Evolutionary conservation across 2,888 invertebrate genomes (phyloP).

Genomic region (Agriopis marginaria): DNA sequence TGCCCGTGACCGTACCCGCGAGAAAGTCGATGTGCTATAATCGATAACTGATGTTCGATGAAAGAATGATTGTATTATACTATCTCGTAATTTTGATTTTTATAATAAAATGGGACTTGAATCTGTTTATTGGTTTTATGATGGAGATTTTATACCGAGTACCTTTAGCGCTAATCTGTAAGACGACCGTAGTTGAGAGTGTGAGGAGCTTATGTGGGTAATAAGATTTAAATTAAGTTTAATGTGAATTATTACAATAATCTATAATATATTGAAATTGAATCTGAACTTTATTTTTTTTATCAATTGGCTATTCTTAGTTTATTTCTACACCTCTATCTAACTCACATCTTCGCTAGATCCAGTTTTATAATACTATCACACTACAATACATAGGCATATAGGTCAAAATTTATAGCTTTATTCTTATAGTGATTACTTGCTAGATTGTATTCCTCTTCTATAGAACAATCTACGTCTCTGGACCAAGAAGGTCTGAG

Average conservation of each 20-base stretch:
- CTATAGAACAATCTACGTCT: too few relatives aligned
- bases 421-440: too few relatives aligned
- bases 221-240: conserved; percentile 84
- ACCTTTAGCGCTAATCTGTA: conserved; percentile 84
- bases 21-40: conserved; percentile 81
- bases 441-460: too few relatives aligned
- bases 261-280: conserved; percentile 87
- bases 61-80: conserved; percentile 80
- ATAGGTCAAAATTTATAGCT: too few relatives aligned
- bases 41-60: conserved; percentile 84
- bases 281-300: conserved; percentile 85
- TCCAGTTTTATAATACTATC: not conserved
- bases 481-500: too few relatives aligned
- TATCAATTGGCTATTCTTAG: conserved; percentile 79
- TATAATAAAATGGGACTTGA: conserved; percentile 87
- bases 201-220: conserved; percentile 85
- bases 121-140: conserved; percentile 86
- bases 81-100: conserved; percentile 86
- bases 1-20: conserved; percentile 80
- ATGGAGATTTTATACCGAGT: conserved; percentile 85
- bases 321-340: conserved; percentile 62
- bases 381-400: too few relatives aligned
- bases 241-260: conserved; percentile 86
- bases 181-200: conserved; percentile 78
- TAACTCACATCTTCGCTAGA: conserved; percentile 16